These are phyloP conservation scores for Macropus fuliginosus DNA, from an alignment of 2,797 vertebrate species.

Conservation along the genomic window DNA sequence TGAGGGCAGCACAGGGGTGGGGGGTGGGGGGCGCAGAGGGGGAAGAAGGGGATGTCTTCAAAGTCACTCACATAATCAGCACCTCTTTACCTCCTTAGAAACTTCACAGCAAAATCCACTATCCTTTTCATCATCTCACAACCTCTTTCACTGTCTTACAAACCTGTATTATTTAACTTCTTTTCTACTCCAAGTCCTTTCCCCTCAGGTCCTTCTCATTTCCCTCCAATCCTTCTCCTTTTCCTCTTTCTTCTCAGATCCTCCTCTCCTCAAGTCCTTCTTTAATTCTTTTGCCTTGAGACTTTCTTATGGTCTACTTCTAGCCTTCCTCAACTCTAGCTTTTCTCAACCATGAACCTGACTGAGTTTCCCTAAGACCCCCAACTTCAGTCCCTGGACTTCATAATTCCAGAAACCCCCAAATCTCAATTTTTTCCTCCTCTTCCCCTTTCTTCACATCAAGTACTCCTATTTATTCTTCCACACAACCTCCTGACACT, in stretches of 20 bases:
- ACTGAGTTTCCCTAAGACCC: background rate
- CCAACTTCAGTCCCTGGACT: background rate
- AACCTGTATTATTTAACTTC: background rate
- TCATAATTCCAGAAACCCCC: background rate
- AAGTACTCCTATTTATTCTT: background rate
- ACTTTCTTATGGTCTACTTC: background rate
- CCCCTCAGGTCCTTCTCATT: background rate
- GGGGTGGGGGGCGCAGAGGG: no score
- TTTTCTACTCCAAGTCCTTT: background rate
- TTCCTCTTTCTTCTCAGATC: background rate
- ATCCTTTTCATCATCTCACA: background rate
- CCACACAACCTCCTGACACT: background rate
- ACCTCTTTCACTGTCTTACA: background rate
- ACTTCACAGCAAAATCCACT: background rate
- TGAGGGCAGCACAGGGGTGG: background rate
- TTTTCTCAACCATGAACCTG: background rate
- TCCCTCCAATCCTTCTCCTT: background rate
- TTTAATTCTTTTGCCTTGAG: background rate
- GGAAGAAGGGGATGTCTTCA: background rate
- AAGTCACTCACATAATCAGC: background rate
- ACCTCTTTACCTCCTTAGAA: background rate
- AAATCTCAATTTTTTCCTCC: background rate
- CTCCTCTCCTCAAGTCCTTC: background rate
- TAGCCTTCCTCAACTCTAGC: background rate
- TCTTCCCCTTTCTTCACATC: background rate